Evolutionary conservation across 2,888 invertebrate species (phyloP).

Genomic region (Cenopis cana): DNA sequence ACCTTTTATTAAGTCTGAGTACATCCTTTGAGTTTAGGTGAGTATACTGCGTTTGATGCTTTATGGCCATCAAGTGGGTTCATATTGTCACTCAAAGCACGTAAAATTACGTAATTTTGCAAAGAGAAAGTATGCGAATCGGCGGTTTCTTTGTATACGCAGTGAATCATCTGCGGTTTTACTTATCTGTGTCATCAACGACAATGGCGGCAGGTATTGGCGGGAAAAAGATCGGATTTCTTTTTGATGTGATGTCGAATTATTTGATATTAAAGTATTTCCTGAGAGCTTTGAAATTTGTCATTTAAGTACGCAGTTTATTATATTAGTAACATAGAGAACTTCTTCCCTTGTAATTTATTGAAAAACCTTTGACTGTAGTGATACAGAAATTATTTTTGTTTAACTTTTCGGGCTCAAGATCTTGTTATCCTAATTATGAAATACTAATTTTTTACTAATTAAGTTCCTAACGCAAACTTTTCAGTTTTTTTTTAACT

Average conservation of each 20-base stretch:
- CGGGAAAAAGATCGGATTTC: slow-evolving; percentile 79
- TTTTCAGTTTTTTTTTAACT: too few relatives aligned
- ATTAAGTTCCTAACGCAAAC: too few relatives aligned
- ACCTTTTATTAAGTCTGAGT: background rate
- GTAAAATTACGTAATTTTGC: slow-evolving; percentile 37
- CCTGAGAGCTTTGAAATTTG: slow-evolving; percentile 14
- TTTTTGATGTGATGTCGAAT: slow-evolving; percentile 78
- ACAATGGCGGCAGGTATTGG: slow-evolving; percentile 76
- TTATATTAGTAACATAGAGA: background rate
- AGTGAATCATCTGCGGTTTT: slow-evolving; percentile 43
- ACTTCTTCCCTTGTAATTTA: background rate
- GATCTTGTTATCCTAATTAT: background rate
- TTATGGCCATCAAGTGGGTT: slow-evolving; percentile 19
- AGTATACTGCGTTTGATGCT: background rate
- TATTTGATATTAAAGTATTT: slow-evolving; percentile 47
- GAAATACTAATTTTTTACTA: too few relatives aligned
- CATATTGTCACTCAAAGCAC: slow-evolving; percentile 37
- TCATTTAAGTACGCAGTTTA: background rate
- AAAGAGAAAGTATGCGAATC: slow-evolving; percentile 34
- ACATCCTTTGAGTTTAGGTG: background rate
- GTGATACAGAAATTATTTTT: background rate
- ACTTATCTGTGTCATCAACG: slow-evolving; percentile 51
- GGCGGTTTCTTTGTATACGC: slow-evolving; percentile 24
- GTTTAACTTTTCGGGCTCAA: background rate
- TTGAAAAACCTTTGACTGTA: background rate